Evolutionary conservation across 2,113 vertebrate genomes (phyloP).

Genomic region (Benthochromis sp.): DNA sequence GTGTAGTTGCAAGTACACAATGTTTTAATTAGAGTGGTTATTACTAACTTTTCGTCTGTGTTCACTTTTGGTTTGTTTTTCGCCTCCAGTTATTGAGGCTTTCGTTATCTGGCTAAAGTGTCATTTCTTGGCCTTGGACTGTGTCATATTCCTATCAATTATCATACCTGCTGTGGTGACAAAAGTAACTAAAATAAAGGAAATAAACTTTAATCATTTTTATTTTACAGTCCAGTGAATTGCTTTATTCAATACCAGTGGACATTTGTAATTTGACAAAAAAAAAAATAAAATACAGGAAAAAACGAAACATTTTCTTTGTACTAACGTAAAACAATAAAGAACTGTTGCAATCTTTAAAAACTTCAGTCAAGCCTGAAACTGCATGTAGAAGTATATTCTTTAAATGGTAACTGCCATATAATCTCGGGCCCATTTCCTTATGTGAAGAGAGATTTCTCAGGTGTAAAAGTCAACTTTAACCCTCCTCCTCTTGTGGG

Average conservation of each 20-base stretch:
- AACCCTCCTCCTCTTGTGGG: constrained; percentile 66
- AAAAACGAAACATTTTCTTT: background rate
- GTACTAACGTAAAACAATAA: background rate
- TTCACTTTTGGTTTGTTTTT: background rate
- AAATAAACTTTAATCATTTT: background rate
- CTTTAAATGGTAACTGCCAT: constrained; percentile 3
- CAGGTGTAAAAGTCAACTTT: constrained; percentile 67
- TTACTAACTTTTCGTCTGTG: background rate
- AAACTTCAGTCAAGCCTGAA: background rate
- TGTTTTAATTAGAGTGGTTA: background rate
- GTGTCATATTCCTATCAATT: background rate
- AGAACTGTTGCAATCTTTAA: background rate
- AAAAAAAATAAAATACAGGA: too few relatives aligned
- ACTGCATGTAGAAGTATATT: background rate
- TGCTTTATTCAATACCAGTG: background rate
- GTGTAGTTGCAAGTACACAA: background rate
- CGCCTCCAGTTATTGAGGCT: background rate
- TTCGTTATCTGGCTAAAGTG: background rate
- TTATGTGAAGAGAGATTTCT: constrained; percentile 47
- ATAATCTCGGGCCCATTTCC: constrained; percentile 37
- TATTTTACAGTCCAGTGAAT: background rate
- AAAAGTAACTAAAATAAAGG: background rate
- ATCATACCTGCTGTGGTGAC: background rate
- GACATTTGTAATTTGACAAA: background rate
- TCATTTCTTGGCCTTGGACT: background rate